Conservation (phyloP, 2,113 vertebrate genomes). For the Paradoxurus hermaphroditus region DNA sequence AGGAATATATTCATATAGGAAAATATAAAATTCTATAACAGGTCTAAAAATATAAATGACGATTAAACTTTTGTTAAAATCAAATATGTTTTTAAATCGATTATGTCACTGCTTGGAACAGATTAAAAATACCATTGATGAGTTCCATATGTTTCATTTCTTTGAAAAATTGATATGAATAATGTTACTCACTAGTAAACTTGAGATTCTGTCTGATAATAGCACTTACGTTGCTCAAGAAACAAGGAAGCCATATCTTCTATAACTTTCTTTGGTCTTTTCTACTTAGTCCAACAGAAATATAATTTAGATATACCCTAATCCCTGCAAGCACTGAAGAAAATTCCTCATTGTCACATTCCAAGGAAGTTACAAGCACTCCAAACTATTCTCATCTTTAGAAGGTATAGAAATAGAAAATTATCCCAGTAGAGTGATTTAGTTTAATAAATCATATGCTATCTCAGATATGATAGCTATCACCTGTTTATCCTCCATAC, state of each 20-base stretch:
- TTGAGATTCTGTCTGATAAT: background rate
- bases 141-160: background rate
- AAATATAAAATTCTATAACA: background rate
- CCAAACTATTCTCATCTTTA: background rate
- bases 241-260: background rate
- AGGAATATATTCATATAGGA: background rate
- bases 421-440: background rate
- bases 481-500: background rate
- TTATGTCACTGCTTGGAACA: background rate
- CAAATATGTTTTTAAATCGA: background rate
- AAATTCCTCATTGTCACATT: background rate
- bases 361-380: background rate
- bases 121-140: background rate
- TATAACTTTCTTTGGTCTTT: background rate
- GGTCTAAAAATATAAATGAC: background rate
- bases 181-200: background rate
- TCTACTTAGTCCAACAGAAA: background rate
- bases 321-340: background rate
- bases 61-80: constrained; percentile 18
- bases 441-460: background rate
- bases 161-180: background rate
- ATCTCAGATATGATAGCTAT: background rate
- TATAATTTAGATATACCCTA: background rate
- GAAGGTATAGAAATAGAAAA: background rate
- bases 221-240: background rate